Evolutionary conservation across 2,797 vertebrate species (phyloP), one percentile per base, ranked within the genome.

Genomic region (Halcyon leucocephala): DNA sequence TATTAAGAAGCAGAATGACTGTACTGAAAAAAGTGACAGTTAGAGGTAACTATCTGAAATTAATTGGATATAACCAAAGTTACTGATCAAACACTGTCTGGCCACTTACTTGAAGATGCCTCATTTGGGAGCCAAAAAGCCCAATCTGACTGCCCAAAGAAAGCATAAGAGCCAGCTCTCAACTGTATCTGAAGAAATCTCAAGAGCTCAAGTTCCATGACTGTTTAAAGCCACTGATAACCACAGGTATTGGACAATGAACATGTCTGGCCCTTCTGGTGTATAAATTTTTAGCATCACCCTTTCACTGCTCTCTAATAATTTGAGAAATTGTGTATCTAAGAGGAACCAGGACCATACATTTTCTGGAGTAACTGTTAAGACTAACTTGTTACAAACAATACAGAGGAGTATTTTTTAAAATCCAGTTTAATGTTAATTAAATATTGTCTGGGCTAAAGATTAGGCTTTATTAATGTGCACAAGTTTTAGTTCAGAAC

Each of bases 361-460:
- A 49, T 26, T 42, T 96, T 69, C 62, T 58, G 42, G 20, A 84
- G 28, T 90, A 60, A 86, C 41, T 95, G 66, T 77, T 79, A 91
- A 84, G 71, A 74, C 62, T 92, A 52, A 92, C 67, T 95, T 78
- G 70, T 95, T 94, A 96, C 77, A 97, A 95, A 95, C 73, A 95
- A 94, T 97, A 96, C 92, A 97, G 82, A 97, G 18, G 91, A 97
- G 93, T 60, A 0, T 66, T 57, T 92, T 97, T 97, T 89, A 64
- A 92, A 97, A 89, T 70, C 94, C 91, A 95, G 93, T 95, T 96
- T 96, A 97, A 96, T 96, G 74, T 95, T 94, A 95, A 88, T 95
- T 95, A 96, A 95, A 85, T 96, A 94, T 91, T 82, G 69, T 95
- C 57, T 93, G 93, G 83, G 88, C 91, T 97, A 84, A 92, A 94